These are phyloP conservation scores for Smittia aterrima DNA, from an alignment of 2,888 invertebrate species.

Conservation along the genomic window DNA sequence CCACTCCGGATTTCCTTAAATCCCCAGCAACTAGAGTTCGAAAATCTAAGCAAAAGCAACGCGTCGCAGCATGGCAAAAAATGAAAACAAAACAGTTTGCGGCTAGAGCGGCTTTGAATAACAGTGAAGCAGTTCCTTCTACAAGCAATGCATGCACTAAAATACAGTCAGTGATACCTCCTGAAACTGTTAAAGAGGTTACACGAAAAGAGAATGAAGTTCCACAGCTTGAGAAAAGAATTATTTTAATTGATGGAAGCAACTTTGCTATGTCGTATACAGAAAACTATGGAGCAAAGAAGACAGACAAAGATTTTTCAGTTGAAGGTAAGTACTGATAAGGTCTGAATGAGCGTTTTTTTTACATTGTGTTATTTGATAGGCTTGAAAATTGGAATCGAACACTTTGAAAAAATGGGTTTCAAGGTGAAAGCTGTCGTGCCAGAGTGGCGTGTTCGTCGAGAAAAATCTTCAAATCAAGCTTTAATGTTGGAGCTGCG, in stretches of 20 bases:
- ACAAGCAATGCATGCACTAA: too few species aligned
- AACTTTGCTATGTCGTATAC: constrained; percentile 19
- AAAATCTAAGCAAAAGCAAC: background rate
- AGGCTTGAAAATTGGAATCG: constrained; percentile 9
- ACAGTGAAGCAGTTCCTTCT: too few species aligned
- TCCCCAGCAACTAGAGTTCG: background rate
- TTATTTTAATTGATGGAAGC: constrained; percentile 24
- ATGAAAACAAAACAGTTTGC: background rate
- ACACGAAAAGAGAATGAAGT: background rate
- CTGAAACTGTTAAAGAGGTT: background rate
- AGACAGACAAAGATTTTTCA: constrained; percentile 14
- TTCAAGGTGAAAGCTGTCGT: constrained; percentile 36
- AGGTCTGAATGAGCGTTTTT: background rate
- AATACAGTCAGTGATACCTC: too few species aligned
- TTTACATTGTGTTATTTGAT: too few species aligned
- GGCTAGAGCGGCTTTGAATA: background rate
- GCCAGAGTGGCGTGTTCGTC: constrained; percentile 22
- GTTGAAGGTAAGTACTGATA: constrained; percentile 1
- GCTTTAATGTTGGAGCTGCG: background rate
- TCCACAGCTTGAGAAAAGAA: constrained; percentile 5
- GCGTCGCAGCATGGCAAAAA: background rate
- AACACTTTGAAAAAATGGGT: background rate
- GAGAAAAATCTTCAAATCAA: constrained; percentile 21
- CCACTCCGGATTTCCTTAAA: background rate
- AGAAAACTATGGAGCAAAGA: background rate